Percentiles rank a stretch among this genome's conserved stretches.
Evolutionary conservation across 92 coral and sea anemone genomes (phyloP).

Genomic region (Isaurus tuberculatus): DNA sequence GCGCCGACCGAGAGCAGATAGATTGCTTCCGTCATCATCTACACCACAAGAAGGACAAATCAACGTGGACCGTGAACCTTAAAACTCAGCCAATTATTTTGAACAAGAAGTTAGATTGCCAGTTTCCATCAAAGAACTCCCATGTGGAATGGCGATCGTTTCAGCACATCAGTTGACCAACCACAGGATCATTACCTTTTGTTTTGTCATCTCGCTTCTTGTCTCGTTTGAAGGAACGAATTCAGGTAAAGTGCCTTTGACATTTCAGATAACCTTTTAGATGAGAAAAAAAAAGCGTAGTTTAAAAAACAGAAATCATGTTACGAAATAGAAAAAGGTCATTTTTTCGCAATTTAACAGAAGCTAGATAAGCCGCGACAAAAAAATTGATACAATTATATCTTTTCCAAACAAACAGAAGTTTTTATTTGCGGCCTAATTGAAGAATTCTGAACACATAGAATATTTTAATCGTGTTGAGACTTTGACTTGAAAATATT

Average conservation of each 20-base stretch:
- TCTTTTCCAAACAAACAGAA: background rate
- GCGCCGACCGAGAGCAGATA: background rate
- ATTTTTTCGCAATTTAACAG: background rate
- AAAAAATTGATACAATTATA: background rate
- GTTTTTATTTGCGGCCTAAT: background rate
- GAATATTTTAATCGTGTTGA: too few species aligned
- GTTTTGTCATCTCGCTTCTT: background rate
- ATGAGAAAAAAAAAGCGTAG: background rate
- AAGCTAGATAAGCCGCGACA: background rate
- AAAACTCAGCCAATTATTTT: background rate
- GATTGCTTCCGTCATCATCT: background rate
- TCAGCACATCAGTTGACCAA: background rate
- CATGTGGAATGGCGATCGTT: background rate
- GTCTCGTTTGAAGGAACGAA: background rate
- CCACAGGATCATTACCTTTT: background rate
- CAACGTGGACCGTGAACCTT: background rate
- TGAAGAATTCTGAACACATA: too few species aligned
- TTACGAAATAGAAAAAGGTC: background rate
- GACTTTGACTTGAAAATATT: too few species aligned
- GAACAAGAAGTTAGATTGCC: background rate
- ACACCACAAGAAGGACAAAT: background rate
- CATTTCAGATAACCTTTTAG: background rate
- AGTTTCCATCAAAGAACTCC: background rate
- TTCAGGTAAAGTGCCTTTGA: background rate
- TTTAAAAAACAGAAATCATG: background rate